Conservation (phyloP, 2,113 vertebrate species). For the western clawed frog (Xenopus tropicalis) region DNA sequence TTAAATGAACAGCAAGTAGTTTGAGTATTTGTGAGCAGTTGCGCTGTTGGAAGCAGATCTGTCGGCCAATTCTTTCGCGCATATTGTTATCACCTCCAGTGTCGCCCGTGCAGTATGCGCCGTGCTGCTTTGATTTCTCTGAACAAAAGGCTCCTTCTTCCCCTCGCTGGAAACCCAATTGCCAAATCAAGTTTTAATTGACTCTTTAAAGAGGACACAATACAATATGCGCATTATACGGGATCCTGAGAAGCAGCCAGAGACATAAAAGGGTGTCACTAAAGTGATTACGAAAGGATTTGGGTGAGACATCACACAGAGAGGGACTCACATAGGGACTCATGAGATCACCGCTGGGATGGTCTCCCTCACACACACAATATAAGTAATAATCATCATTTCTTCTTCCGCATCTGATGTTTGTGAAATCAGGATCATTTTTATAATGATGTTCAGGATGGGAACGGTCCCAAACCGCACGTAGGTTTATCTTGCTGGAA, state of each 20-base stretch:
- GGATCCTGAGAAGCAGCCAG: not conserved
- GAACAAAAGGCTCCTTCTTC: constrained; percentile 13
- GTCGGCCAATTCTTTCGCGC: not conserved
- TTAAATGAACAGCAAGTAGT: too few species aligned
- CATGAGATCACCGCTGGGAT: constrained; percentile 17
- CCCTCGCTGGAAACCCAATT: not conserved
- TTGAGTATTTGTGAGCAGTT: too few species aligned
- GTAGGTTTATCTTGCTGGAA: constrained; percentile 7
- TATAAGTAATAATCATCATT: constrained; percentile 1
- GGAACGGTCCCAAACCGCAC: constrained; percentile 24
- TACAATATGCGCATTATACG: not conserved
- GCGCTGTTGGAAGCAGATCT: not conserved
- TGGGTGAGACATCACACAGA: constrained; percentile 21
- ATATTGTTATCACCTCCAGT: constrained; percentile 3
- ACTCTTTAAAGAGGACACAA: not conserved
- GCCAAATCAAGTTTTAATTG: not conserved
- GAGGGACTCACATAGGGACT: not conserved
- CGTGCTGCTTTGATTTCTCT: not conserved
- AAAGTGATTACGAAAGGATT: constrained; percentile 13
- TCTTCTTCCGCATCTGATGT: constrained; percentile 6
- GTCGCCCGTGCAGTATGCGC: not conserved
- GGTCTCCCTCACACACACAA: not conserved
- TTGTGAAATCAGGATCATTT: constrained; percentile 27
- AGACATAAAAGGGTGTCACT: constrained; percentile 16
- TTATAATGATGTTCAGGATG: constrained; percentile 18